These are phyloP conservation scores for Cheilosia vernalis DNA, from an alignment of 2,888 invertebrate species.

Conservation along the genomic window DNA sequence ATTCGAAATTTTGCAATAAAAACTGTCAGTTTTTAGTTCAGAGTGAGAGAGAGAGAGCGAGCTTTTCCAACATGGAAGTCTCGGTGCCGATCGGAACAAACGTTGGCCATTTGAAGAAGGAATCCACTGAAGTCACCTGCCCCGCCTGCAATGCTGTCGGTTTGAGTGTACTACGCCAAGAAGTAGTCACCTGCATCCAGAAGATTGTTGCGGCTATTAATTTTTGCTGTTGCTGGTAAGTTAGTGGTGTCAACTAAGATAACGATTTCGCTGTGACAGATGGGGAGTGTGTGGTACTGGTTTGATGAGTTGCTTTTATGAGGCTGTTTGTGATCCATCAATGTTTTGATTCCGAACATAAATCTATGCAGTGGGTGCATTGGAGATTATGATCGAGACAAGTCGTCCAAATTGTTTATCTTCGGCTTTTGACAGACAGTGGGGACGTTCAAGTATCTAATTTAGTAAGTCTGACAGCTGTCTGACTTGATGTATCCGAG, in stretches of 20 bases:
- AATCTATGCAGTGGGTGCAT: too few species aligned
- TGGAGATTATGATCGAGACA: too few species aligned
- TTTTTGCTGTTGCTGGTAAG: conserved; percentile 80
- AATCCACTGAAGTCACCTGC: conserved; percentile 79
- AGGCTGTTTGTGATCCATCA: too few species aligned
- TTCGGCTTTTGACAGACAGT: too few species aligned
- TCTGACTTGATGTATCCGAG: too few species aligned
- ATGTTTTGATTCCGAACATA: too few species aligned
- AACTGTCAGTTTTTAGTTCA: conserved; percentile 21
- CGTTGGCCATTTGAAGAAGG: conserved; percentile 78
- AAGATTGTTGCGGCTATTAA: conserved; percentile 78
- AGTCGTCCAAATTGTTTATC: too few species aligned
- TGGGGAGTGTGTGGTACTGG: too few species aligned
- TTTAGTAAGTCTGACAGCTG: too few species aligned
- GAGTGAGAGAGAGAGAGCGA: conserved; percentile 22
- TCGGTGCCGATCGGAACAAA: conserved; percentile 65
- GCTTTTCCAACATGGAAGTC: conserved; percentile 35
- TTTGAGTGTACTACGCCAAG: conserved; percentile 78
- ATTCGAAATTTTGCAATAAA: conserved; percentile 9
- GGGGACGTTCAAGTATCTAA: too few species aligned
- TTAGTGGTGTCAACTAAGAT: conserved; percentile 3
- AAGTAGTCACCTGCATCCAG: conserved; percentile 79
- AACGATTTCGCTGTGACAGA: too few species aligned
- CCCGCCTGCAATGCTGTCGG: conserved; percentile 79
- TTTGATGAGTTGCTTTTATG: too few species aligned